These are phyloP conservation scores for Drosophila sproati DNA, from an alignment of 1,140 invertebrate genomes.

Conservation along the genomic window DNA sequence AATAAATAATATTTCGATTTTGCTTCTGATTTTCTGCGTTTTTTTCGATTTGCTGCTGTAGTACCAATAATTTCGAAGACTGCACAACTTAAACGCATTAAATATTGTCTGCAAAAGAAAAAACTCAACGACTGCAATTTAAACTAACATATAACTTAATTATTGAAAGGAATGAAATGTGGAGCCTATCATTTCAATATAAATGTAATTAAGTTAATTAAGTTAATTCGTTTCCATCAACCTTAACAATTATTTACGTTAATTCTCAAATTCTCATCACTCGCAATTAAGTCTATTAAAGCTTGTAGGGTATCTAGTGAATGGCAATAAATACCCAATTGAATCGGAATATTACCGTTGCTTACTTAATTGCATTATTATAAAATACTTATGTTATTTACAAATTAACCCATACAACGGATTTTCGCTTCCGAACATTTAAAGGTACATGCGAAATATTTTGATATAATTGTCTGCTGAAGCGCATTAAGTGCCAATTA, in stretches of 20 bases:
- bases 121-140: no score
- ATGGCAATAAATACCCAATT: not conserved
- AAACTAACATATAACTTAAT: no score
- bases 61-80: not conserved
- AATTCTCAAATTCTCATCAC: no score
- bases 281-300: not conserved
- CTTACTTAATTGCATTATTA: not conserved
- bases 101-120: no score
- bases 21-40: not conserved
- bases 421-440: constrained; percentile 9
- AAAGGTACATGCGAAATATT: constrained; percentile 44
- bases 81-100: not conserved
- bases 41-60: not conserved
- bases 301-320: not conserved
- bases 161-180: no score
- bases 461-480: constrained; percentile 59
- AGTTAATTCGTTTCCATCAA: no score
- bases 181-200: no score
- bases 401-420: not conserved
- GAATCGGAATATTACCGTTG: not conserved
- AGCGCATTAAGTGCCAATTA: constrained; percentile 31
- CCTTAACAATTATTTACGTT: no score
- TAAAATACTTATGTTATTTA: not conserved
- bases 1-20: not conserved
- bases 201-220: no score